Percentiles rank a stretch among this genome's conserved stretches.
These are phyloP conservation scores for Catagonus wagneri DNA, from an alignment of 2,113 vertebrate species.

Conservation along the genomic window DNA sequence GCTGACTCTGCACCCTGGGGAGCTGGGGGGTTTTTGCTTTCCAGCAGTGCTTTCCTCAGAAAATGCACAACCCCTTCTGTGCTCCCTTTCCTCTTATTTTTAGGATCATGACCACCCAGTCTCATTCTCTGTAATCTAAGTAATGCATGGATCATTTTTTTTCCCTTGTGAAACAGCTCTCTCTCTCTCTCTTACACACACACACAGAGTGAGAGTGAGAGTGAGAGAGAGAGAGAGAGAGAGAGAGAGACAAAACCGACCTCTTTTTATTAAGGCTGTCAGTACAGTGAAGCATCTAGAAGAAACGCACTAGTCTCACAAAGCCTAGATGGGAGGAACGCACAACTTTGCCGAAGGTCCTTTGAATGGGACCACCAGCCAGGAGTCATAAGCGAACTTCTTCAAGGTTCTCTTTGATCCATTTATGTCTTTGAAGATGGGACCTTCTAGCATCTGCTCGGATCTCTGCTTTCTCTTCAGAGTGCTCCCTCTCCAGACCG, in stretches of 20 bases:
- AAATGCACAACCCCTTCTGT: background rate
- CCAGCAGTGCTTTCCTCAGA: background rate
- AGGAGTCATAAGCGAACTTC: background rate
- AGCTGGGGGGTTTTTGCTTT: background rate
- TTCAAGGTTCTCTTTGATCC: background rate
- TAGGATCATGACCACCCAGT: background rate
- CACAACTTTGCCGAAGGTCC: background rate
- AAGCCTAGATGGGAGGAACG: background rate
- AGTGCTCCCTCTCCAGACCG: background rate
- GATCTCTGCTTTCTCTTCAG: background rate
- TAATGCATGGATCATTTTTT: background rate
- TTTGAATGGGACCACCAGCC: background rate
- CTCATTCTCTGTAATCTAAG: background rate
- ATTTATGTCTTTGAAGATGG: background rate
- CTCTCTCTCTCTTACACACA: no score
- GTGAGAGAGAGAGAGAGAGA: no score
- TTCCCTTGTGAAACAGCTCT: no score
- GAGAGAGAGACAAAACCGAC: background rate
- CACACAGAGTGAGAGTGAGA: no score
- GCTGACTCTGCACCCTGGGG: background rate
- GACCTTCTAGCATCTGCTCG: background rate
- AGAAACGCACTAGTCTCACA: background rate
- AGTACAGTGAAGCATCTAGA: background rate
- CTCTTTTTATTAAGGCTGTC: background rate
- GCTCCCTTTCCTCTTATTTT: background rate